Base-by-base conservation (phyloP, 2,113 vertebrate genomes). In the Hyperopisus bebe region DNA sequence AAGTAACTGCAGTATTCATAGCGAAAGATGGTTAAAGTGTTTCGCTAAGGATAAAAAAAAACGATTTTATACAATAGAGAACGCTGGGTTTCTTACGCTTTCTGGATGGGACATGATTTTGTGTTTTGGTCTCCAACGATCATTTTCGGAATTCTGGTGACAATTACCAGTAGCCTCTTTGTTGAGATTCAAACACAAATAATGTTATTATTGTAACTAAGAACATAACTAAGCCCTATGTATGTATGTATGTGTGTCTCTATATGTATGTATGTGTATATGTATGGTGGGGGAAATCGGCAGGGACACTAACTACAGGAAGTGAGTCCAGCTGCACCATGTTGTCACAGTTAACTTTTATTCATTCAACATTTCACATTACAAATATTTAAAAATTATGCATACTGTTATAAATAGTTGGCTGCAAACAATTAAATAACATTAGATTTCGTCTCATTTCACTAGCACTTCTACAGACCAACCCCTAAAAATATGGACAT, bases 381-480 rank as follows among this genome's bases (percentile, higher is more conserved):
- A 99, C 98, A 99, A 99, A 99, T 99, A 99, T 99, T 99, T 98
- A 98, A 99, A 99, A 99, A 99, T 99, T 99, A 99, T 98, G 98
- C 98, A 99, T 99, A 99, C 98, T 98, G 98, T 98, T 99, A 99
- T 99, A 99, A 99, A 99, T 99, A 99, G 98, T 99, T 98, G 99
- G 99, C 99, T 99, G 98, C 98, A 99, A 99, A 99, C 98, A 99
- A 98, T 99, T 99, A 99, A 99, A 99, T 99, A 99, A 99, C 98
- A 99, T 99, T 99, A 99, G 98, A 96, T 96, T 97, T 95, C 98
- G 97, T 97, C 99, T 95, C 94, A 92, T 93, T 96, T 97, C 98
- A 99, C 98, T 98, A 99, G 98, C 97, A 99, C 98, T 99, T 98
- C 97, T 98, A 99, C 98, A 99, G 98, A 99, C 98, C 98, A 99